Base-by-base conservation (phyloP, 2,113 vertebrate species). In the Hippoglossus stenolepis region DNA sequence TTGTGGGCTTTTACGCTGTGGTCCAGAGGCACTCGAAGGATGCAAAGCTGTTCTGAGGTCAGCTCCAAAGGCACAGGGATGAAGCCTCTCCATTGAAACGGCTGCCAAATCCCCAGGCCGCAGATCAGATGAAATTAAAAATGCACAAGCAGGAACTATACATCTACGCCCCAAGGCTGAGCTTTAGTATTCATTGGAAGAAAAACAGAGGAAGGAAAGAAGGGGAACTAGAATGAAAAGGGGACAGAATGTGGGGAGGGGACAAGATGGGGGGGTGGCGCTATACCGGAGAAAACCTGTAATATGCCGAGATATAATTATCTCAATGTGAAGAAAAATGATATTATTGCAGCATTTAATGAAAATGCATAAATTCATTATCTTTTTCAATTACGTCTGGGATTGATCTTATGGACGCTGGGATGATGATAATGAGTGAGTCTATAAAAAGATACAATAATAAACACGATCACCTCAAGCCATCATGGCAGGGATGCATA, bases 91-190 rank as follows among this genome's bases (percentile, higher is more conserved):
- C 65, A 69, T 47, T 75, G 61, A 78, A 77, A 68, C 49, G 38
- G 35, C 63, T 71, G 73, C 76, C 68, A 83, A 88, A 77, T 79
- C 83, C 83, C 80, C 15, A 12, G 81, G 73, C 71, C 23, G 26
- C 23, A 59, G 63, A 86, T 88, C 78, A 83, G 70, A 87, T 79
- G 57, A 84, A 83, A 89, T 87, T 70, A 78, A 87, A 90, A 80
- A 89, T 85, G 87, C 70, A 89, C 70, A 69, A 35, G 75, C 51
- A 64, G 70, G 74, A 77, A 78, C 70, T 85, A 57, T 86, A 89
- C 77, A 79, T 80, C n/a, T 18, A 62, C 2, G 38, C 85, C 56
- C 56, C 21, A 2, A 69, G 75, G 81, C 66, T 61, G 26, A 28
- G 65, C 77, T 72, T 59, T 40, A 60, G 63, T 51, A 75, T 64